Percentiles rank a stretch among this genome's conserved stretches.
These are phyloP conservation scores for Standfussiana lucernea DNA, from an alignment of 2,888 invertebrate genomes.

Conservation along the genomic window DNA sequence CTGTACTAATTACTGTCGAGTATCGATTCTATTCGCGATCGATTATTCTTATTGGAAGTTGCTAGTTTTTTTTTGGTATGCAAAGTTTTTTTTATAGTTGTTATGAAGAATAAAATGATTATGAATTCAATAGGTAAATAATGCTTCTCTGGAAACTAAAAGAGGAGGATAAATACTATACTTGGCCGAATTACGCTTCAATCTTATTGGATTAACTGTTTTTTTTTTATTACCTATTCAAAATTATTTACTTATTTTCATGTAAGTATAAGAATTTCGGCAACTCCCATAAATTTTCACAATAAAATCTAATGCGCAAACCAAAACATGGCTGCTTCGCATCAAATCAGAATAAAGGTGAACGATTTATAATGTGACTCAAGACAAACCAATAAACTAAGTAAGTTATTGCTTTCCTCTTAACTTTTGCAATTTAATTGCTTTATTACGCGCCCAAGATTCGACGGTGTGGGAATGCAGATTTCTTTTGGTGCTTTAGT, in stretches of 20 bases:
- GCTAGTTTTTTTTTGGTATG: slow-evolving; percentile 7
- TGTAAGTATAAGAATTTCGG: not conserved
- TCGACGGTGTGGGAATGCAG: slow-evolving; percentile 51
- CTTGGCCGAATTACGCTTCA: not conserved
- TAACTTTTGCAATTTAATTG: slow-evolving; percentile 78
- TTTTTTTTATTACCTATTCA: not conserved
- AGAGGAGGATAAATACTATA: no score
- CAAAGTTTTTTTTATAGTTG: not conserved
- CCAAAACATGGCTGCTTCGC: slow-evolving; percentile 19
- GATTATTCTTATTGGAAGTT: slow-evolving; percentile 27
- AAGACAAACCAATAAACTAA: slow-evolving; percentile 78
- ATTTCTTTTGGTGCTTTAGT: slow-evolving; percentile 47
- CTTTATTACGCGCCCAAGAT: slow-evolving; percentile 75
- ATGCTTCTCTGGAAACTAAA: no score
- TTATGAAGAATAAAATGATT: not conserved
- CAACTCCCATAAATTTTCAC: slow-evolving; percentile 6
- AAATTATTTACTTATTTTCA: not conserved
- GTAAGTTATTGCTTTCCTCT: slow-evolving; percentile 75
- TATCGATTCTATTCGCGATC: slow-evolving; percentile 40
- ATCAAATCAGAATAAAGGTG: slow-evolving; percentile 62
- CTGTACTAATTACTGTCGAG: slow-evolving; percentile 67
- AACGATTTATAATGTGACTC: slow-evolving; percentile 74
- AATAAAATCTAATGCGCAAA: slow-evolving; percentile 24
- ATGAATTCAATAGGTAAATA: not conserved
- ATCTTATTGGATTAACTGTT: not conserved